Base-by-base conservation (phyloP, 2,113 vertebrate species). In the Cinclus mexicanus region DNA sequence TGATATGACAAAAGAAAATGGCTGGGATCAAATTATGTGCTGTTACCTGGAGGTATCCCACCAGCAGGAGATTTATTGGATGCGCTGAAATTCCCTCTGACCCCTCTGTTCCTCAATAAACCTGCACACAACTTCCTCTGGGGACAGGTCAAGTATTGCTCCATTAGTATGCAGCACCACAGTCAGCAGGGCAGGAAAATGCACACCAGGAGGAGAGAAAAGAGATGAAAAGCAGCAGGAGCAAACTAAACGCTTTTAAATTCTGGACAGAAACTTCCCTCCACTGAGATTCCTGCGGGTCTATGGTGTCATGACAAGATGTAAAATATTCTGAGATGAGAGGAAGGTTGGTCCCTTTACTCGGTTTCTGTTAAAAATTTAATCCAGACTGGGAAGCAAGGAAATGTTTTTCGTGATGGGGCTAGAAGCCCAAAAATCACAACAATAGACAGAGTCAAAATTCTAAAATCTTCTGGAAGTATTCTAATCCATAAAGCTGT, bases 111-210 rank as follows among this genome's bases (percentile, higher is more conserved):
- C 50, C 63, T 64, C 47, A 23, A 3, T 86, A 87, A 89, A 89
- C 41, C 79, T 39, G 31, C 4, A 1, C 2, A 2, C 37, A 52
- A 5, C 33, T 87, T 85, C 85, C 78, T 65, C 52, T 87, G 89
- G 83, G 87, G 39, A 26, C 46, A 41, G 47, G 61, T 80, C 81
- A 78, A 83, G 72, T 39, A 22, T 67, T 28, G 37, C 67, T 85
- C 69, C 9, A 87, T 95, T 81, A 92, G 75, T 75, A 91, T 96
- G 95, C 90, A 69, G 83, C 60, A 88, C 89, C 81, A 75, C 64
- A 78, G 55, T 42, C 79, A 69, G 64, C 60, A 44, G 52, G 60
- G 42, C 56, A 67, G 85, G 49, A 88, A 90, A 85, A 89, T 11
- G 74, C 56, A 81, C 64, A 49, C 60, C 13, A 63, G 71, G 57